These are phyloP conservation scores for Cydia amplana DNA, from an alignment of 1,140 invertebrate species.

Conservation along the genomic window DNA sequence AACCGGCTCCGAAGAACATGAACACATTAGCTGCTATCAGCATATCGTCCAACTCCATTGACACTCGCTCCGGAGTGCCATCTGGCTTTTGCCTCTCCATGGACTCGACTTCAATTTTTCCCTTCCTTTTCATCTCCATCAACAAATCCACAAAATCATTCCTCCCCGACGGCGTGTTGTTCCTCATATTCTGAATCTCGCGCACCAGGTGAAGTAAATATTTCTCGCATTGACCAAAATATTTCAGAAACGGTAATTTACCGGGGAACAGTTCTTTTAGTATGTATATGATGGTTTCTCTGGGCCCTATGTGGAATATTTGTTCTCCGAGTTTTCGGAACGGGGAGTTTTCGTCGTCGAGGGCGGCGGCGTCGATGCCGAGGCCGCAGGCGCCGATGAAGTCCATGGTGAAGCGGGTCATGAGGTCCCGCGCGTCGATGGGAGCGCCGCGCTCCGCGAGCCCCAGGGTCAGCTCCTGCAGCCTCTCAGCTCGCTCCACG, in stretches of 20 bases:
- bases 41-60: conserved; percentile 42
- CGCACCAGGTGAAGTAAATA: conserved; percentile 6
- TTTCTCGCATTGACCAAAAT: conserved; percentile 14
- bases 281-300: conserved; percentile 32
- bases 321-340: conserved; percentile 65
- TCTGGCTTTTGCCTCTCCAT: conserved; percentile 31
- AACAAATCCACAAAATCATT: conserved; percentile 77
- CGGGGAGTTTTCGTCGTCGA: conserved; percentile 72
- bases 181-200: conserved; percentile 18
- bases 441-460: conserved; percentile 32
- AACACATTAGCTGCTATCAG: conserved; percentile 66
- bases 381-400: conserved; percentile 77
- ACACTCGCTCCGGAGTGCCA: conserved; percentile 21
- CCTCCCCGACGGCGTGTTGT: conserved; percentile 43
- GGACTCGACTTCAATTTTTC: conserved; percentile 37
- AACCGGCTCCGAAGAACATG: conserved; percentile 40
- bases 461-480: conserved; percentile 46
- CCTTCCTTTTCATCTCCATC: conserved; percentile 66
- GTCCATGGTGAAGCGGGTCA: conserved; percentile 56
- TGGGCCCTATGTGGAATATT: conserved; percentile 34
- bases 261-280: conserved; percentile 29
- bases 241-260: conserved; percentile 21
- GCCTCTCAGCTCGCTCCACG: conserved; percentile 60
- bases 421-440: conserved; percentile 42
- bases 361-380: conserved; percentile 76